A percentile compares a stretch with the other conserved stretches of the same genome.
phyloP scores from a whole-genome alignment of 2,113 vertebrate genomes.

The Psilopsiagon aurifrons region DNA sequence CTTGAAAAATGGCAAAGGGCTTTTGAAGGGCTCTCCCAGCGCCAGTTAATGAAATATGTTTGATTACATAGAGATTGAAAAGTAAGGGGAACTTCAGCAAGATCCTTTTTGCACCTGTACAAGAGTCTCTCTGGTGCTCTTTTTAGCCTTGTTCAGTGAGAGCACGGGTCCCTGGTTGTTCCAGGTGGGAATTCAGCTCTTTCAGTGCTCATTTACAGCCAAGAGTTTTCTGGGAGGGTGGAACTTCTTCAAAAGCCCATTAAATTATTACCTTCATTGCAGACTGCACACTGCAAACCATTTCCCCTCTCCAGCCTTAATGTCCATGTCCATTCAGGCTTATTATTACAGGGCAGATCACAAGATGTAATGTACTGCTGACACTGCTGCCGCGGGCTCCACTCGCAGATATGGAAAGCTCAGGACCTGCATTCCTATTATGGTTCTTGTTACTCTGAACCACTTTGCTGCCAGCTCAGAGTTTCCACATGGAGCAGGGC shows the following conservation, averaged over 20 bases:
- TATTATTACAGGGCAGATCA: not conserved
- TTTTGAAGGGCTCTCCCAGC: not conserved
- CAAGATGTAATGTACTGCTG: not conserved
- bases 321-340: not conserved
- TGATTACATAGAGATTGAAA: not conserved
- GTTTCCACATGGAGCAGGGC: not conserved
- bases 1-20: not conserved
- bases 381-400: not conserved
- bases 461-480: not conserved
- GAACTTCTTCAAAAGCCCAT: slow-evolving; percentile 34
- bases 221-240: slow-evolving; percentile 16
- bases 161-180: not conserved
- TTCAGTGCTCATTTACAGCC: not conserved
- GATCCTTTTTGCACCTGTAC: not conserved
- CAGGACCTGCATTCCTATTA: slow-evolving; percentile 9
- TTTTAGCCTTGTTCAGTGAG: not conserved
- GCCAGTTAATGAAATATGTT: not conserved
- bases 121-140: not conserved
- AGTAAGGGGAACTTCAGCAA: not conserved
- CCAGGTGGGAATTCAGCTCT: not conserved
- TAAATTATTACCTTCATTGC: slow-evolving; percentile 3
- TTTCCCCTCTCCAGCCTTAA: not conserved
- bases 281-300: not conserved
- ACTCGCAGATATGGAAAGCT: slow-evolving; percentile 27
- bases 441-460: slow-evolving; percentile 1